Evolutionary conservation across 1,140 invertebrate species (phyloP).

Genomic region (Pemphigus obesinymphae): DNA sequence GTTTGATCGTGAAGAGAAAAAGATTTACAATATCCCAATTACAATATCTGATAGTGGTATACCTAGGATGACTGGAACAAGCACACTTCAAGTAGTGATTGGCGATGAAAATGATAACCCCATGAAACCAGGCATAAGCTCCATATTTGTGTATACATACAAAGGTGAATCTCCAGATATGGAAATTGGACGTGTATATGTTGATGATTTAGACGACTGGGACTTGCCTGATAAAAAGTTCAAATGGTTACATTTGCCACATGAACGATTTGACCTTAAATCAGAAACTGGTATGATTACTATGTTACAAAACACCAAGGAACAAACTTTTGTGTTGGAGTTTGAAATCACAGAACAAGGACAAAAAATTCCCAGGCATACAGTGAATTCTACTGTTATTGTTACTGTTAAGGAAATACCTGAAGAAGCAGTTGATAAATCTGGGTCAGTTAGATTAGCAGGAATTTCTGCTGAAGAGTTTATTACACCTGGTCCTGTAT

Average conservation of each 20-base stretch:
- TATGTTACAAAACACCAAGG: conserved; percentile 64
- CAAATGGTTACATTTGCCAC: conserved; percentile 56
- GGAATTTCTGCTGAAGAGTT: conserved; percentile 81
- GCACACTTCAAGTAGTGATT: conserved; percentile 77
- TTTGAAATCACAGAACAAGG: conserved; percentile 63
- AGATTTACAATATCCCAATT: conserved; percentile 81
- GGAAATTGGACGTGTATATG: conserved; percentile 82
- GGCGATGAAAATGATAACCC: conserved; percentile 86
- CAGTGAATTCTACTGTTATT: conserved; percentile 71
- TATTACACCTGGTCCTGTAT: conserved; percentile 56
- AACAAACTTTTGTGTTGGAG: conserved; percentile 63
- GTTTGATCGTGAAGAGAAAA: conserved; percentile 86
- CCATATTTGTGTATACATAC: conserved; percentile 89
- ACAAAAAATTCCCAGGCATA: conserved; percentile 54
- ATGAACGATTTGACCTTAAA: conserved; percentile 65
- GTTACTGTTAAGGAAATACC: conserved; percentile 80
- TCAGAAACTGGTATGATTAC: conserved; percentile 75
- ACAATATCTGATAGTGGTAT: conserved; percentile 77
- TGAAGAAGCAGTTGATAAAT: conserved; percentile 82
- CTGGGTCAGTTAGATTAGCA: conserved; percentile 79
- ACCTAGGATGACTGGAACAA: conserved; percentile 66
- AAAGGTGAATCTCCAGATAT: conserved; percentile 69
- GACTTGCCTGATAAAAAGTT: conserved; percentile 85
- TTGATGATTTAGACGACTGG: conserved; percentile 89
- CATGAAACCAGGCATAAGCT: conserved; percentile 74